These are phyloP conservation scores for Ecdyonurus torrentis DNA, from an alignment of 2,888 invertebrate species.

Conservation along the genomic window DNA sequence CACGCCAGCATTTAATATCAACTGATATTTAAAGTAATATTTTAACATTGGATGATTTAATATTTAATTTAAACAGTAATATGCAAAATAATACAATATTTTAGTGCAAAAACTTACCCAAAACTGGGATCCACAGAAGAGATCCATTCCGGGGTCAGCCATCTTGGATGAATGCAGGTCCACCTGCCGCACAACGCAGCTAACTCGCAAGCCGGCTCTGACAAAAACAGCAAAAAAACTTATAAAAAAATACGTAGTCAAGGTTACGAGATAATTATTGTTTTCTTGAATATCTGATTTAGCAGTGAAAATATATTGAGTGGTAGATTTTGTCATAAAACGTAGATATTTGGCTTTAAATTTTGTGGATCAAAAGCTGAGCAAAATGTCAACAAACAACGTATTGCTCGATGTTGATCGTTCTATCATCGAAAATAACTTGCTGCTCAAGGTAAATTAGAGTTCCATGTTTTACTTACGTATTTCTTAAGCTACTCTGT, in stretches of 20 bases:
- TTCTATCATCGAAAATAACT: background rate
- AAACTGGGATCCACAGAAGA: slow-evolving; percentile 59
- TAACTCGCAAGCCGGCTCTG: background rate
- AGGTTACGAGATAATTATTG: too few species aligned
- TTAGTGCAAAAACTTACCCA: slow-evolving; percentile 76
- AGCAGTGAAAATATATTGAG: too few species aligned
- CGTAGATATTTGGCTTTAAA: too few species aligned
- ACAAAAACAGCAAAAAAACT: background rate
- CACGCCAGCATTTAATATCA: too few species aligned
- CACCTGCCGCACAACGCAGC: background rate
- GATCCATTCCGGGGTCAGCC: background rate
- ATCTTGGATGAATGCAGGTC: background rate
- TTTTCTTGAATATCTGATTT: too few species aligned
- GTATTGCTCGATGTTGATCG: background rate
- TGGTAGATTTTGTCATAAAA: too few species aligned
- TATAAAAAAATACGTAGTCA: too few species aligned
- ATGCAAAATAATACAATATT: too few species aligned
- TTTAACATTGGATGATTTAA: too few species aligned
- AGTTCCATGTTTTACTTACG: too few species aligned
- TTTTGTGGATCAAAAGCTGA: background rate
- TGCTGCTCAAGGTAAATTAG: background rate
- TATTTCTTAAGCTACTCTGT: background rate
- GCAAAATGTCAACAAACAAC: slow-evolving; percentile 1
- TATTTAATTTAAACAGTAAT: too few species aligned
- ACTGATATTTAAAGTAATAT: too few species aligned